phyloP scores from a whole-genome alignment of 1,140 invertebrate genomes.

The Ips typographus region DNA sequence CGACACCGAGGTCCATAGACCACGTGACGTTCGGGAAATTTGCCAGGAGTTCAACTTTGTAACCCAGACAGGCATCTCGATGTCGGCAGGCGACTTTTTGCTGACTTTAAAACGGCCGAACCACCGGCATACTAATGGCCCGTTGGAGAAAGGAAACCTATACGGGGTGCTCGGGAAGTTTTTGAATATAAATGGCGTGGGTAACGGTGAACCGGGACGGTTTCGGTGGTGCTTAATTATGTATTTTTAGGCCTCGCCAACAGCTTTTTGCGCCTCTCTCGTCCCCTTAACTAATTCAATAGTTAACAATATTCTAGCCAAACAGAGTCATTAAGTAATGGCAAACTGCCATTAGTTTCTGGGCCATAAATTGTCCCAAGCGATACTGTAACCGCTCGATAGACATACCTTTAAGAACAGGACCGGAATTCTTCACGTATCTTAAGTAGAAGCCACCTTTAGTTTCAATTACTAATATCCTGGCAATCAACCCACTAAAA shows the following conservation, averaged over 20 bases:
- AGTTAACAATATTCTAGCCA: slow-evolving; percentile 23
- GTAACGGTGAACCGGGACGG: slow-evolving; percentile 9
- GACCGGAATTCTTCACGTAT: no score
- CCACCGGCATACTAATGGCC: slow-evolving; percentile 39
- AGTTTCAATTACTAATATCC: no score
- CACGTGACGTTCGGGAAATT: slow-evolving; percentile 38
- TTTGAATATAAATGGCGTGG: slow-evolving; percentile 15
- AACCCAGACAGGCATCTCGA: slow-evolving; percentile 32
- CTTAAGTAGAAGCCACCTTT: no score
- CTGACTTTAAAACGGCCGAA: slow-evolving; percentile 29
- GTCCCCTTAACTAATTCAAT: not conserved
- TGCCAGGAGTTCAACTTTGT: slow-evolving; percentile 22
- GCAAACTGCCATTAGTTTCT: slow-evolving; percentile 32
- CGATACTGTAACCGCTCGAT: slow-evolving; percentile 28
- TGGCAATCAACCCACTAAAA: not conserved
- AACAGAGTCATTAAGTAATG: slow-evolving; percentile 38
- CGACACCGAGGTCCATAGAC: slow-evolving; percentile 36
- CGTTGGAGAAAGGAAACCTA: slow-evolving; percentile 16
- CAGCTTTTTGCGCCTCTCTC: not conserved
- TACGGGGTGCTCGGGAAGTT: slow-evolving; percentile 29
- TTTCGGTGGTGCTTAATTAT: slow-evolving; percentile 1
- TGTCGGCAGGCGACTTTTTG: slow-evolving; percentile 31
- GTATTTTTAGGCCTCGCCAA: not conserved
- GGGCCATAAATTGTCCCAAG: slow-evolving; percentile 31
- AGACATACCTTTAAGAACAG: slow-evolving; percentile 21